These are phyloP conservation scores for Tetranychus piercei DNA, from an alignment of 2,888 invertebrate genomes.

Conservation along the genomic window DNA sequence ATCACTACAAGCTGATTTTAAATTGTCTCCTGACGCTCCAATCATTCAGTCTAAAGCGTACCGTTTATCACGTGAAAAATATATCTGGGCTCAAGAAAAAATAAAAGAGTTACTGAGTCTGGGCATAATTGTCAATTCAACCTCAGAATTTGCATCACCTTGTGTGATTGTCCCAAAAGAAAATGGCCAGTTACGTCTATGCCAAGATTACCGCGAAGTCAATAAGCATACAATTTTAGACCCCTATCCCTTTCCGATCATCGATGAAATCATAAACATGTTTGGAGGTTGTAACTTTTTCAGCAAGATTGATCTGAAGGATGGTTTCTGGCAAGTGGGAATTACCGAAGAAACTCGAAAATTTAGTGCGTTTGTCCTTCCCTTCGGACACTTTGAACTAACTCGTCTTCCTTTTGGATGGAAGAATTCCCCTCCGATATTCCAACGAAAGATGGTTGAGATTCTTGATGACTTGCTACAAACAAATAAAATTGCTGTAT, in stretches of 20 bases:
- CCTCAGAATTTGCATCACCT: not conserved
- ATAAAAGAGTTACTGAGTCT: not conserved
- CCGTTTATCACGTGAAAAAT: not conserved
- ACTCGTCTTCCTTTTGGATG: constrained; percentile 10
- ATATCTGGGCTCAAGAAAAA: not conserved
- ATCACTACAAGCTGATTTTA: not conserved
- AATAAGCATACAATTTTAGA: constrained; percentile 8
- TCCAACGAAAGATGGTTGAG: not conserved
- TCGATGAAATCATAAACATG: not conserved
- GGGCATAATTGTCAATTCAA: not conserved
- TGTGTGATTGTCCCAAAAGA: not conserved
- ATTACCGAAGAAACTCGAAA: constrained; percentile 1
- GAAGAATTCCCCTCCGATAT: constrained; percentile 8
- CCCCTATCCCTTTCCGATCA: not conserved
- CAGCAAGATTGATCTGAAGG: constrained; percentile 3
- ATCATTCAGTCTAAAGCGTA: not conserved
- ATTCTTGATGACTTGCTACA: not conserved
- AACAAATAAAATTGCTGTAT: not conserved
- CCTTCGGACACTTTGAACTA: not conserved
- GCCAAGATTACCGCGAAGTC: not conserved
- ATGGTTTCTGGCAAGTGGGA: constrained; percentile 4
- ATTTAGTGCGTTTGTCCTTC: constrained; percentile 1
- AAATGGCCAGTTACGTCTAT: not conserved
- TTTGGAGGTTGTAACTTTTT: constrained; percentile 7
- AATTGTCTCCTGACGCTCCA: not conserved